Conservation (phyloP, 2,113 vertebrate species). For the Albula goreensis region DNA sequence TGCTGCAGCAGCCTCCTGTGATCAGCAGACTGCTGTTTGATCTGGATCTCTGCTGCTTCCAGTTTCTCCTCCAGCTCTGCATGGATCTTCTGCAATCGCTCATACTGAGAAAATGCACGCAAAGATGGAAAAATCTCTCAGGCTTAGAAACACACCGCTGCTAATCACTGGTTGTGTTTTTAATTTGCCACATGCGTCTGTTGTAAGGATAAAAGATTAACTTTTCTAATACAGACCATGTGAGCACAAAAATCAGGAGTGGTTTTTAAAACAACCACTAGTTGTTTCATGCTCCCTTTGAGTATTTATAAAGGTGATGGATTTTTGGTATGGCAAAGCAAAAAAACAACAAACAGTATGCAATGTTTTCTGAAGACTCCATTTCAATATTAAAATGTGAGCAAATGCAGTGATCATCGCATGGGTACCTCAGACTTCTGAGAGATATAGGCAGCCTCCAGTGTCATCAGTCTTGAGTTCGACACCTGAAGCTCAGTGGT, state of each 20-base stretch:
- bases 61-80: constrained; percentile 90
- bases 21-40: constrained; percentile 84
- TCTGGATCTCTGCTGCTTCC: constrained; percentile 90
- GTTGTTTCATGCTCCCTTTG: too few species aligned
- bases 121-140: constrained; percentile 11
- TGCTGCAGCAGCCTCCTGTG: constrained; percentile 87
- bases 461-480: constrained; percentile 76
- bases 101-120: constrained; percentile 70
- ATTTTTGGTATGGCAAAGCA: too few species aligned
- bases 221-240: too few species aligned
- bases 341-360: too few species aligned
- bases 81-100: constrained; percentile 81
- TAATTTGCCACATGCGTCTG: too few species aligned
- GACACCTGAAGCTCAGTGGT: constrained; percentile 78
- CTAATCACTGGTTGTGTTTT: too few species aligned
- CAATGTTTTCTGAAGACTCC: too few species aligned
- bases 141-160: background rate
- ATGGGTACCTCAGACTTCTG: constrained; percentile 85
- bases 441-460: constrained; percentile 75
- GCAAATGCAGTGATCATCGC: background rate
- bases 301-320: too few species aligned
- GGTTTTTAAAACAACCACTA: too few species aligned
- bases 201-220: too few species aligned
- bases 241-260: too few species aligned
- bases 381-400: too few species aligned